phyloP scores from a whole-genome alignment of 2,888 invertebrate species.

The Carterocephalus palaemon region DNA sequence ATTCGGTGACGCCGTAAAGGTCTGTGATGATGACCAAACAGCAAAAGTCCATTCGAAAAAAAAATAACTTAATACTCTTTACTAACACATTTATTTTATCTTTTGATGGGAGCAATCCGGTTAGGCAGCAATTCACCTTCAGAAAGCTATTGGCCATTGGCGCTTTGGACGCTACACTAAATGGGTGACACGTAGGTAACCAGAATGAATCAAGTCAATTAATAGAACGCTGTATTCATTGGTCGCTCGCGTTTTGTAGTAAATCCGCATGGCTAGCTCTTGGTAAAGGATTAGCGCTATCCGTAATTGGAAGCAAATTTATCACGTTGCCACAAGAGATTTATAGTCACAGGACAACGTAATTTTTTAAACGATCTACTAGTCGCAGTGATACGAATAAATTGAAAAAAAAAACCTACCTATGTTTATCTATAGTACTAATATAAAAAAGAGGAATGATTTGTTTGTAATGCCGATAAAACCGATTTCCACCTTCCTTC shows the following conservation, averaged over 20 bases:
- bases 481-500: too few relatives aligned
- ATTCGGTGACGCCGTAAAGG: too few relatives aligned
- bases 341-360: conserved; percentile 47
- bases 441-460: too few relatives aligned
- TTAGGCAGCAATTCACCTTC: background rate
- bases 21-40: too few relatives aligned
- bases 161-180: too few relatives aligned
- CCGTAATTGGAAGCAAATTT: conserved; percentile 52
- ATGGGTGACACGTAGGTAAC: background rate
- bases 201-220: conserved; percentile 9
- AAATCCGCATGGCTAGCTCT: conserved; percentile 14
- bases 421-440: too few relatives aligned
- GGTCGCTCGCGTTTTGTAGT: conserved; percentile 4
- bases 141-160: background rate
- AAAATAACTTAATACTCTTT: too few relatives aligned
- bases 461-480: too few relatives aligned
- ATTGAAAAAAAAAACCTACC: conserved; percentile 15
- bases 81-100: too few relatives aligned
- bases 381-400: too few relatives aligned
- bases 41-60: too few relatives aligned
- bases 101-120: too few relatives aligned
- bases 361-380: conserved; percentile 47
- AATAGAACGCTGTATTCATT: conserved; percentile 10
- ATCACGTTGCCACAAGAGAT: conserved; percentile 48
- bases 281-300: conserved; percentile 17